Conservation (phyloP, 30 jellyfish, hydroid and myxozoan genomes). For the Phacellophora camtschatica region DNA sequence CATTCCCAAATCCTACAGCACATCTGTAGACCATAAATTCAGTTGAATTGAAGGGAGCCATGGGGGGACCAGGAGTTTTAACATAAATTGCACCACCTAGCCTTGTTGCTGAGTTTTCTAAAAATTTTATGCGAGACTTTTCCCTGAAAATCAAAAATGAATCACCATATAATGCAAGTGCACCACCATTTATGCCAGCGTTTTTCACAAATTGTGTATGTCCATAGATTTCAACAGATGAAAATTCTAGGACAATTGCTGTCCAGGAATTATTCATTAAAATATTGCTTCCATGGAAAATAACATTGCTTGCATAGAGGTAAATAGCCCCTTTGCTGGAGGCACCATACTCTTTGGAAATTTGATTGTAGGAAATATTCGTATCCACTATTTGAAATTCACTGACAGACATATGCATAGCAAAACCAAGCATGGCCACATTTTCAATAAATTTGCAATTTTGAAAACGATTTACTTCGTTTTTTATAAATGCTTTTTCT, state of each 20-base stretch:
- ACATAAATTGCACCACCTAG: conserved; percentile 78
- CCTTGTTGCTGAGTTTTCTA: conserved; percentile 47
- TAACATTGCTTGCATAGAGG: conserved; percentile 14
- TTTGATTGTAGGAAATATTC: background rate
- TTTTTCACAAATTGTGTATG: conserved; percentile 16
- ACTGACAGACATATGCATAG: conserved; percentile 47
- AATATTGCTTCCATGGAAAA: background rate
- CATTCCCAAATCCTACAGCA: conserved; percentile 33
- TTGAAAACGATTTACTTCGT: conserved; percentile 1
- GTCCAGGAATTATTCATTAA: conserved; percentile 44
- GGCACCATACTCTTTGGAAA: background rate
- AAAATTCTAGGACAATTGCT: conserved; percentile 65
- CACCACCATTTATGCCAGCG: conserved; percentile 80
- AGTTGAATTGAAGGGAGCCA: conserved; percentile 70
- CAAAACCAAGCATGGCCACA: conserved; percentile 20
- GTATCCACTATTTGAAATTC: conserved; percentile 4
- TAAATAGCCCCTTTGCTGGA: conserved; percentile 48
- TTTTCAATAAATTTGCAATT: conserved; percentile 1
- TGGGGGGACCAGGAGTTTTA: conserved; percentile 70
- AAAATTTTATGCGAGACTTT: conserved; percentile 1
- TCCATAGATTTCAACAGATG: conserved; percentile 28
- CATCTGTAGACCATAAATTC: conserved; percentile 60
- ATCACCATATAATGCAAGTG: conserved; percentile 74
- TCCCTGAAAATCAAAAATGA: conserved; percentile 40
- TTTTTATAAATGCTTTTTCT: background rate